These are phyloP conservation scores for Amiota minor DNA, from an alignment of 2,888 invertebrate species.

Conservation along the genomic window DNA sequence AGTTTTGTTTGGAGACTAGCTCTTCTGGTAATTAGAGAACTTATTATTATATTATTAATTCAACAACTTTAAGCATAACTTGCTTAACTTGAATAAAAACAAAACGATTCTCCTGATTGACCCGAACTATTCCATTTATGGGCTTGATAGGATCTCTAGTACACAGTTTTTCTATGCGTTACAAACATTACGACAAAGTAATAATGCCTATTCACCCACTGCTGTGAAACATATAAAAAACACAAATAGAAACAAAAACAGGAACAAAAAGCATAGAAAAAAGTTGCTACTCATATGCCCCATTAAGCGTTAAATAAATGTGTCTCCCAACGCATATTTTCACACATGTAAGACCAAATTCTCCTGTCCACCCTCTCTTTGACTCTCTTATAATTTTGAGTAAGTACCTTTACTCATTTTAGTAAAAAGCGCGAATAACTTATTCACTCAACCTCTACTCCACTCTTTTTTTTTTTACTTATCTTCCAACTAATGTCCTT, in stretches of 20 bases:
- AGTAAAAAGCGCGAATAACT: too few species aligned
- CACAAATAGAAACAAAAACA: not conserved
- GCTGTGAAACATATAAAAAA: too few species aligned
- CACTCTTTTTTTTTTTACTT: not conserved
- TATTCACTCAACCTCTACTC: not conserved
- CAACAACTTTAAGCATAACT: too few species aligned
- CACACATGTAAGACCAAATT: not conserved
- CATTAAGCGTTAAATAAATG: slow-evolving; percentile 61
- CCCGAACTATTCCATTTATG: too few species aligned
- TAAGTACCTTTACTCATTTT: slow-evolving; percentile 9
- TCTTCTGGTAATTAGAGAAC: too few species aligned
- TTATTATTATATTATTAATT: too few species aligned
- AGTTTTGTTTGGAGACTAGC: too few species aligned
- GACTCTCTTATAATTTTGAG: slow-evolving; percentile 12
- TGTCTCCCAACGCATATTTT: slow-evolving; percentile 18
- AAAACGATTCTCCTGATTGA: too few species aligned
- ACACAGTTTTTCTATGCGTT: not conserved
- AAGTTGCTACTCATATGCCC: slow-evolving; percentile 62
- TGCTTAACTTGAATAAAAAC: too few species aligned
- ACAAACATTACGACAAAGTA: not conserved
- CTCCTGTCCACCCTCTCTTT: not conserved
- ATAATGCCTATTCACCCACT: too few species aligned
- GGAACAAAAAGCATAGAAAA: slow-evolving; percentile 30
- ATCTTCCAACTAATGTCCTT: too few species aligned
- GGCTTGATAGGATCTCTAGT: too few species aligned